Percentiles rank a stretch among this genome's conserved stretches.
phyloP scores from a whole-genome alignment of 1,140 invertebrate genomes.

The Microvelia longipes region DNA sequence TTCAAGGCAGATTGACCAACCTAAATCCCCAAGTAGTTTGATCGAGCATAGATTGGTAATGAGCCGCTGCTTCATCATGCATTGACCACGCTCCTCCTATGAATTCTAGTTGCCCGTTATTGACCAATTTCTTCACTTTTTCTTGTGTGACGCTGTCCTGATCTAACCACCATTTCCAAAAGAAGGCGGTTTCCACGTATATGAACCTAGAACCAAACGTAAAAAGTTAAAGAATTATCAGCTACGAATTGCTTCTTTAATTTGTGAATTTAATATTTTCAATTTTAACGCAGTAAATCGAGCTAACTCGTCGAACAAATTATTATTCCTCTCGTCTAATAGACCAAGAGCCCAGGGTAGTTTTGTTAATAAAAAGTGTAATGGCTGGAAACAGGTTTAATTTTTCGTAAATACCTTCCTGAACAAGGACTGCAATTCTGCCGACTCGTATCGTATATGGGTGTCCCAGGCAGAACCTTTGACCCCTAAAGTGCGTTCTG shows the following conservation, averaged over 20 bases:
- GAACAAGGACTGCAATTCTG: too few relatives aligned
- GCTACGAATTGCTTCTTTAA: not conserved
- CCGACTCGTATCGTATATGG: too few relatives aligned
- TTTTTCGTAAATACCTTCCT: too few relatives aligned
- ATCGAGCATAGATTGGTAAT: constrained; percentile 88
- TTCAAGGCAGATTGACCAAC: too few relatives aligned
- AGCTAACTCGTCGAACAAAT: too few relatives aligned
- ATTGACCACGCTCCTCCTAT: constrained; percentile 68
- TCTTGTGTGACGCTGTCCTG: constrained; percentile 44
- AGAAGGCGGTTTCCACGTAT: constrained; percentile 71
- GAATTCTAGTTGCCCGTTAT: constrained; percentile 70
- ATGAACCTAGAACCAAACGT: constrained; percentile 42
- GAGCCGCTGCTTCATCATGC: constrained; percentile 85
- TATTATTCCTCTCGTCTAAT: too few relatives aligned
- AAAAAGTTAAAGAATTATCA: not conserved
- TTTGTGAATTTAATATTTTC: not conserved
- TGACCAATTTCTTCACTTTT: constrained; percentile 42
- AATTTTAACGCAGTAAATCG: too few relatives aligned
- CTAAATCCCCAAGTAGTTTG: constrained; percentile 69
- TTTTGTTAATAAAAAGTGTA: not conserved
- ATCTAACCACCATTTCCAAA: constrained; percentile 79
- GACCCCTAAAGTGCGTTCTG: too few relatives aligned
- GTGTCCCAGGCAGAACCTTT: too few relatives aligned
- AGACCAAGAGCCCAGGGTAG: not conserved
- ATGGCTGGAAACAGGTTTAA: not conserved